Base-by-base conservation (phyloP, 2,113 vertebrate species). In the Pseudopodoces humilis region DNA sequence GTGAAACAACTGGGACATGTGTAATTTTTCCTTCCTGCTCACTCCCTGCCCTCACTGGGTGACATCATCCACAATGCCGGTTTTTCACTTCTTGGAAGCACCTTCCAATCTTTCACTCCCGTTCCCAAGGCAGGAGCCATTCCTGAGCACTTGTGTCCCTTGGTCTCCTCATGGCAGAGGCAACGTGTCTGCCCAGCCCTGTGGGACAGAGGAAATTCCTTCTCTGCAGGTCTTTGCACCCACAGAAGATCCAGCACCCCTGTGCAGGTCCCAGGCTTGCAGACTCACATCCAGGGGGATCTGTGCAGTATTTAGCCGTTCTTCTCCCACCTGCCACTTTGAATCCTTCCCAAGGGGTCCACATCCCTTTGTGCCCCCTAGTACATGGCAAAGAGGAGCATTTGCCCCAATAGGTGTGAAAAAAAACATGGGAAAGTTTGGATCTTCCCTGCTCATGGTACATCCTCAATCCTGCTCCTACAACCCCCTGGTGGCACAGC, bases 1-100 rank as follows among this genome's bases (percentile, higher is more conserved):
- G 56, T 71, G 87, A 95, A 96, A 85, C 83, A 76, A 90, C 85
- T 8, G 8, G 63, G 80, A 84, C 9, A 5, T 64, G 39, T 89
- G 67, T 63, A 49, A 44, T 85, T 78, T 92, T 92, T 78, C 90
- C 91, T 94, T 90, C 79, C 87, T 87, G 77, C 76, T 77, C 7
- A 0, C 67, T 85, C 79, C 55, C 83, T 64, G 52, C 56, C 63
- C 74, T 93, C 63, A 3, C 31, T 68, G 55, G 39, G 31, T 13
- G 2, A 37, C 31, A 22, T 33, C n/a, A 30, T 41, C 72, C 90
- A 83, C 37, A 56, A 7, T 2, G 7, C 39, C 3, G 1, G 0
- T 23, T 94, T 88, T 85, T 68, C 28, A 13, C 69, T 82, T 75
- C 72, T 67, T 2, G 0, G 35, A 9, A 7, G 7, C 6, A 4